These are phyloP conservation scores for Plusia festucae DNA, from an alignment of 2,888 invertebrate species.

Conservation along the genomic window DNA sequence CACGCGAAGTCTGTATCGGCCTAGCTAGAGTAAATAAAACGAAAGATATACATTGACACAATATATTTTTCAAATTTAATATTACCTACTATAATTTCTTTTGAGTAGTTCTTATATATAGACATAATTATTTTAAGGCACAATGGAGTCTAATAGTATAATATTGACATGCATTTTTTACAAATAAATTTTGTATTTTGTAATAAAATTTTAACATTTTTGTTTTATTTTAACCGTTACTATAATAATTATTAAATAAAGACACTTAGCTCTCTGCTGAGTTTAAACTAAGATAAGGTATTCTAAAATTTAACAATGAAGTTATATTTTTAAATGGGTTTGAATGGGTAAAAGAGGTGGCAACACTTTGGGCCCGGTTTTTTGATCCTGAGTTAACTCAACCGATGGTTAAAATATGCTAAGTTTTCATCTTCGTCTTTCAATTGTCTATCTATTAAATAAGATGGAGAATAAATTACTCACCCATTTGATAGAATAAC, in stretches of 20 bases:
- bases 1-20: no score
- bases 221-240: background rate
- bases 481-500: no score
- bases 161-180: slow-evolving; percentile 4
- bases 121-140: slow-evolving; percentile 8
- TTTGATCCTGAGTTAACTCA: no score
- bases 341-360: no score
- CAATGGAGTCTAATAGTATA: slow-evolving; percentile 8
- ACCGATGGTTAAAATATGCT: no score
- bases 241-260: background rate
- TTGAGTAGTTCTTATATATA: background rate
- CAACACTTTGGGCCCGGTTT: no score
- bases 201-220: slow-evolving; percentile 5
- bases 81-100: background rate
- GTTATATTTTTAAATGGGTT: no score
- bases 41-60: background rate
- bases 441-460: no score
- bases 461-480: no score
- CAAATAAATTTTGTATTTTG: slow-evolving; percentile 5
- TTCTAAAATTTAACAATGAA: no score
- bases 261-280: background rate
- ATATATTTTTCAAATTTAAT: background rate
- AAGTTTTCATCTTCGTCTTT: no score
- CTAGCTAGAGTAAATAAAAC: background rate
- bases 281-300: no score